Conservation (phyloP, 1,140 invertebrate genomes). For the Dendrolimus punctatus region DNA sequence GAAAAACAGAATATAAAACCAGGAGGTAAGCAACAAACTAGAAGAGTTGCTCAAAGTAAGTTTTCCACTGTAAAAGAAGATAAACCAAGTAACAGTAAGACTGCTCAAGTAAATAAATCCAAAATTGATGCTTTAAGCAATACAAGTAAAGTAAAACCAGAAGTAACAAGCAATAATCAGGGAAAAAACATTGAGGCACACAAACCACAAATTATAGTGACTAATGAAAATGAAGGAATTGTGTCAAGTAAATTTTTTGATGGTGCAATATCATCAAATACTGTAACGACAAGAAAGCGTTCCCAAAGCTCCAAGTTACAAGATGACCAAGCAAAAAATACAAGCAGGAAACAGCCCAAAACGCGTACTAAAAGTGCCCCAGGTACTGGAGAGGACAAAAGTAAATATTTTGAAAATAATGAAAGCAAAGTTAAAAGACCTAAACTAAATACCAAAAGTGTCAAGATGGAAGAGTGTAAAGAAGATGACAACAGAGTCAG, state of each 20-base stretch:
- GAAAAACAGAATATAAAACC: too few relatives aligned
- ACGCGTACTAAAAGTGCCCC: constrained; percentile 44
- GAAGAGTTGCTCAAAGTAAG: too few relatives aligned
- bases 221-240: constrained; percentile 27
- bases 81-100: too few relatives aligned
- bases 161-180: too few relatives aligned
- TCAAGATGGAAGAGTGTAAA: constrained; percentile 18
- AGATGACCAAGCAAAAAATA: constrained; percentile 12
- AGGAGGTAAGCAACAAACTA: too few relatives aligned
- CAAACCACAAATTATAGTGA: constrained; percentile 36
- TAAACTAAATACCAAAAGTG: constrained; percentile 14
- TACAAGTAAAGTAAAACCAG: too few relatives aligned
- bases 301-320: constrained; percentile 34
- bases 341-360: constrained; percentile 21
- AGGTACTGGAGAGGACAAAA: constrained; percentile 28
- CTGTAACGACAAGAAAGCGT: constrained; percentile 30
- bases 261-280: constrained; percentile 6
- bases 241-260: constrained; percentile 50
- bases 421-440: constrained; percentile 12
- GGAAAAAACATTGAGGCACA: too few relatives aligned
- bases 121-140: too few relatives aligned
- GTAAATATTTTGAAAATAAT: constrained; percentile 47
- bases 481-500: constrained; percentile 45
- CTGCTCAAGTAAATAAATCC: too few relatives aligned
- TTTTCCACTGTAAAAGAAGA: too few relatives aligned